Base-by-base conservation (phyloP, 2,797 vertebrate genomes). In the Phrynocephalus guinanensis region DNA sequence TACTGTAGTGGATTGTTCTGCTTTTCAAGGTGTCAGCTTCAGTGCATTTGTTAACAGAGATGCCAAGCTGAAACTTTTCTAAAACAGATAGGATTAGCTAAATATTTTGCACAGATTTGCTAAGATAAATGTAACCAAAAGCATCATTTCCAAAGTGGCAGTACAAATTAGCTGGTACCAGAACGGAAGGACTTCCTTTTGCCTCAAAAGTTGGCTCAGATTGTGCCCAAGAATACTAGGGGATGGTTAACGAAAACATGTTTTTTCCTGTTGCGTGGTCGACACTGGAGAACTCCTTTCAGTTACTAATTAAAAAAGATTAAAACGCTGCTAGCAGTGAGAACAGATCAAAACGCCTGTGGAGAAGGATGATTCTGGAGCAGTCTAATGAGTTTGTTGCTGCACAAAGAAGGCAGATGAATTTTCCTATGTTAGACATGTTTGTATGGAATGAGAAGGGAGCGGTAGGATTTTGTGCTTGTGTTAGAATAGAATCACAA, bases 351-450 rank as follows among this genome's bases (percentile, higher is more conserved):
- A 93, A 85, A 92, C 63, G 71, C 73, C 67, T 87, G 83, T 70
- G 28, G 85, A 76, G 82, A 88, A 93, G 86, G 89, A 92, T 87
- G 83, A 88, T 79, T 93, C 79, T 24, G 48, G 1, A 91, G 89
- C 91, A 76, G 93, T 91, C 77, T 94, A 93, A 92, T 52, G 93
- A 91, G 90, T 89, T 89, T 78, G 18, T 83, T 92, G 93, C 92
- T 44, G 83, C 67, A 3, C 5, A 86, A 90, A 89, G 90, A 52
- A 84, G 83, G 91, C 75, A 89, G 70, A 66, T 67, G 90, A 92
- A 76, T 84, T 50, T 66, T 92, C 76, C 30, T 2, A 0, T 6
- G 76, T 94, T 63, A 67, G 63, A 10, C 92, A 87, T 79, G 52
- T 16, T 84, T 90, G 52, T 28, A 66, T 70, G 90, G 89, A 91